These are phyloP conservation scores for Tolypeutes matacus DNA, from an alignment of 2,797 vertebrate species.

Conservation along the genomic window DNA sequence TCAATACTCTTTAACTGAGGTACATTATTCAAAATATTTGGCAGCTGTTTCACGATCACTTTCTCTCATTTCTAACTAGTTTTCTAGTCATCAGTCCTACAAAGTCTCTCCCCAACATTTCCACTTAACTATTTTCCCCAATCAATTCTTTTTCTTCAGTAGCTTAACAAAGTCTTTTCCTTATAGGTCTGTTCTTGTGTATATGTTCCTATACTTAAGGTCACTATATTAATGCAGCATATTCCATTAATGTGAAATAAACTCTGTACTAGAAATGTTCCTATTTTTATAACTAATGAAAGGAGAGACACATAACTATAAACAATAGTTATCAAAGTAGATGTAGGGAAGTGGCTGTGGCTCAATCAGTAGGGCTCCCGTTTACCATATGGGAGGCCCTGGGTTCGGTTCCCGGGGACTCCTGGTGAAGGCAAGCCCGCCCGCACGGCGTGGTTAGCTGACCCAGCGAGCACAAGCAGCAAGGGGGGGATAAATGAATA, in stretches of 20 bases:
- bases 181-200: constrained; percentile 13
- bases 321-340: constrained; percentile 41
- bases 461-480: too few relatives aligned
- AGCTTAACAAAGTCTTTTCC: constrained; percentile 55
- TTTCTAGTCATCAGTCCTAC: background rate
- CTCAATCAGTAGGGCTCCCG: too few relatives aligned
- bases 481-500: too few relatives aligned
- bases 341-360: too few relatives aligned
- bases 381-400: too few relatives aligned
- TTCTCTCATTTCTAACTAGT: background rate
- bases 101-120: constrained; percentile 56
- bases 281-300: constrained; percentile 71
- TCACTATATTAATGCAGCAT: constrained; percentile 46
- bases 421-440: too few relatives aligned
- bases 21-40: background rate
- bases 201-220: constrained; percentile 23
- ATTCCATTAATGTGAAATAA: constrained; percentile 55
- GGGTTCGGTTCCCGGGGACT: too few relatives aligned
- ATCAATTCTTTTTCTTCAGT: constrained; percentile 38
- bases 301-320: constrained; percentile 61
- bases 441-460: too few relatives aligned
- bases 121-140: constrained; percentile 52
- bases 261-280: constrained; percentile 52
- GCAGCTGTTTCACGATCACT: background rate
- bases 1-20: constrained; percentile 62